A percentile compares a stretch with the other conserved stretches of the same genome.
These are phyloP conservation scores for Acipenser ruthenus DNA, from an alignment of 2,797 vertebrate genomes.

Conservation along the genomic window DNA sequence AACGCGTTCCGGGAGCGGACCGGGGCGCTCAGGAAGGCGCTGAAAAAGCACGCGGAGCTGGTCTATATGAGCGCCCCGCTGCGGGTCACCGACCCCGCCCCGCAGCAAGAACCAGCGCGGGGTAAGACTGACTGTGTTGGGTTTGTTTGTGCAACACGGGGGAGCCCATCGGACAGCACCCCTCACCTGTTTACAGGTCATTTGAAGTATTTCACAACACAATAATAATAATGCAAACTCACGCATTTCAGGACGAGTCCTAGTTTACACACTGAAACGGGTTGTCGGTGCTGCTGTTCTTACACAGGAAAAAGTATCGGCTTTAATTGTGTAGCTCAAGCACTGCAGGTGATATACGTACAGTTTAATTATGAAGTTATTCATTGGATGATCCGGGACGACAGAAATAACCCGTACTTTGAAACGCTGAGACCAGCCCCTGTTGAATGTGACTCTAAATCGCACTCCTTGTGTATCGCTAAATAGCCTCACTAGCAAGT, in stretches of 20 bases:
- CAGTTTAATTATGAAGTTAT: no score
- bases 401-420: no score
- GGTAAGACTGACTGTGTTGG: neutral
- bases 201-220: neutral
- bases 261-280: neutral
- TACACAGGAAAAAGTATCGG: neutral
- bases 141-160: no score
- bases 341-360: no score
- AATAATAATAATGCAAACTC: neutral
- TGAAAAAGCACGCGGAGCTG: conserved; percentile 75
- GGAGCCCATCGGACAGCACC: neutral
- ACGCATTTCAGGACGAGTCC: no score
- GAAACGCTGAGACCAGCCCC: no score
- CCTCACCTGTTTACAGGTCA: neutral
- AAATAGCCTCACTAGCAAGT: no score
- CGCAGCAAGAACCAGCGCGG: neutral
- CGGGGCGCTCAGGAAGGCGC: conserved; percentile 75
- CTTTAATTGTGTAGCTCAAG: no score
- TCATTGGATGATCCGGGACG: no score
- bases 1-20: conserved; percentile 73
- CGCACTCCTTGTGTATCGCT: no score
- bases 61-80: conserved; percentile 70
- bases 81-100: conserved; percentile 22
- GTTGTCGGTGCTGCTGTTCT: neutral
- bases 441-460: no score